Evolutionary conservation across 64 coral and sea anemone genomes (phyloP).

Genomic region (Anthopleura sola): DNA sequence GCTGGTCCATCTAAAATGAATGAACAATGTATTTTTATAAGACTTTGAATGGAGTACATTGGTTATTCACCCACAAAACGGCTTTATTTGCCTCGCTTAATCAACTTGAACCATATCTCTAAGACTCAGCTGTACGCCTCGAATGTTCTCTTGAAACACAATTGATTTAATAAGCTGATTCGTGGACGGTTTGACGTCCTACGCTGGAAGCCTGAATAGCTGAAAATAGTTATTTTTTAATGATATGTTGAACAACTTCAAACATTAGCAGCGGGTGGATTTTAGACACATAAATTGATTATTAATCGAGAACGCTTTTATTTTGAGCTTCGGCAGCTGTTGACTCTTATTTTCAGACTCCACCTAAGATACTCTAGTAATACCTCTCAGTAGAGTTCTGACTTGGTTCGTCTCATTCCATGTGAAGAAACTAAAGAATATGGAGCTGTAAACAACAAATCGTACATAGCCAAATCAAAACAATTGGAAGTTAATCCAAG

Average conservation of each 20-base stretch:
- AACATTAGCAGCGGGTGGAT: conserved; percentile 3
- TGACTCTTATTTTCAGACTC: background rate
- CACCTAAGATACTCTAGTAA: background rate
- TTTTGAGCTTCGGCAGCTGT: background rate
- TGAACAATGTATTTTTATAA: background rate
- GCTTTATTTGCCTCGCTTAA: background rate
- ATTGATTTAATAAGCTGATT: background rate
- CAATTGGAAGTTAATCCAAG: background rate
- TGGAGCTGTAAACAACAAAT: background rate
- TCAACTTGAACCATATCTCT: background rate
- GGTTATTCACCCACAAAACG: background rate
- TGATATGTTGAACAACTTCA: background rate
- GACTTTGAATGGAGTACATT: background rate
- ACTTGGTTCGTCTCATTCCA: background rate
- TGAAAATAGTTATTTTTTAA: conserved; percentile 19
- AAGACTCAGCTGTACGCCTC: background rate
- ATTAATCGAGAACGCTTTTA: background rate
- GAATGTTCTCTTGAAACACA: background rate
- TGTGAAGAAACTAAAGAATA: background rate
- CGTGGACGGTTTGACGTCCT: background rate
- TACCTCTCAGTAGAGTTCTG: background rate
- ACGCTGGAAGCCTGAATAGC: conserved; percentile 1
- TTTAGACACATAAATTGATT: background rate
- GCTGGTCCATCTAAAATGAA: background rate
- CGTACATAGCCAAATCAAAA: background rate